phyloP scores from a whole-genome alignment of 2,888 invertebrate genomes.

The Ganaspis brasiliensis region DNA sequence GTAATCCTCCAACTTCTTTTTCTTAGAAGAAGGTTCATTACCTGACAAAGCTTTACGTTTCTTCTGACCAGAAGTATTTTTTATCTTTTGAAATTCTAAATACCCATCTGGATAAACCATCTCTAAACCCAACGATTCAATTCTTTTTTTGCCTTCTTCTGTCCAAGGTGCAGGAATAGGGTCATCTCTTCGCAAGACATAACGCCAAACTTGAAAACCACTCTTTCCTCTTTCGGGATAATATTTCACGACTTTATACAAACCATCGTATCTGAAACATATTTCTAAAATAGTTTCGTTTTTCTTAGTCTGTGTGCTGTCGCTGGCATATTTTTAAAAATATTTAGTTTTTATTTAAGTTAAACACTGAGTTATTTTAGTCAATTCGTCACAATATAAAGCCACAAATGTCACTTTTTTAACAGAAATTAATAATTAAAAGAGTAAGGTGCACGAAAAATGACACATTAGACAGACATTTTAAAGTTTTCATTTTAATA shows the following conservation, averaged over 20 bases:
- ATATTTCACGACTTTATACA: slow-evolving; percentile 93
- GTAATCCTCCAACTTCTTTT: slow-evolving; percentile 64
- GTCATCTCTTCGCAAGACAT: slow-evolving; percentile 89
- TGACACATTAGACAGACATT: too few relatives aligned
- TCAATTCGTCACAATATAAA: too few relatives aligned
- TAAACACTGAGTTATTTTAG: too few relatives aligned
- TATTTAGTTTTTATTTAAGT: too few relatives aligned
- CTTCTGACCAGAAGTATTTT: slow-evolving; percentile 63
- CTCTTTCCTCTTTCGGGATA: slow-evolving; percentile 89
- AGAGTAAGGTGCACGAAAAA: too few relatives aligned
- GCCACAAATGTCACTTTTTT: too few relatives aligned
- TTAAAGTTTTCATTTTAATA: too few relatives aligned
- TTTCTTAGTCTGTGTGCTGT: too few relatives aligned
- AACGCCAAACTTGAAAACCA: slow-evolving; percentile 91
- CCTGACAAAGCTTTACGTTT: slow-evolving; percentile 63
- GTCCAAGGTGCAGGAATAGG: slow-evolving; percentile 91
- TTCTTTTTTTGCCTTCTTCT: slow-evolving; percentile 83
- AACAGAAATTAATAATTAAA: too few relatives aligned
- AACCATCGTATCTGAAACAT: slow-evolving; percentile 88
- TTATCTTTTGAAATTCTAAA: slow-evolving; percentile 81
- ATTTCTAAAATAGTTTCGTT: too few relatives aligned
- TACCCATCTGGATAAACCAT: slow-evolving; percentile 87
- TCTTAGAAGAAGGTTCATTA: slow-evolving; percentile 58
- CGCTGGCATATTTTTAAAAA: too few relatives aligned
- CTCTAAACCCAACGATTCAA: slow-evolving; percentile 67